These are phyloP conservation scores for Cheiracanthium punctorium DNA, from an alignment of 2,888 invertebrate species.

Conservation along the genomic window DNA sequence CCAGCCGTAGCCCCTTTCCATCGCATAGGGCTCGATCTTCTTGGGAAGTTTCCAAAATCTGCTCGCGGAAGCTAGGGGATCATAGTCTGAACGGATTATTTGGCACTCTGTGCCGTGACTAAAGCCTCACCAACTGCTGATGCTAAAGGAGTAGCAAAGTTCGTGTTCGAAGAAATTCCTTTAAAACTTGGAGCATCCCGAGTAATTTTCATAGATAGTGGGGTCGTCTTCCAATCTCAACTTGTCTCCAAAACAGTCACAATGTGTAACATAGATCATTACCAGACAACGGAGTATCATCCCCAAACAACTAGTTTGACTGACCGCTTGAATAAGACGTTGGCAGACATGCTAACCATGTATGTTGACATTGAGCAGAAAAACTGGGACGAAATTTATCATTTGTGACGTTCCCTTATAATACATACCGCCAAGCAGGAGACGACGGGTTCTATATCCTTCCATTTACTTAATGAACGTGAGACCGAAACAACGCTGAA, in stretches of 20 bases:
- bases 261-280: neutral
- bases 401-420: neutral
- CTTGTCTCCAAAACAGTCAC: neutral
- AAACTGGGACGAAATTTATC: neutral
- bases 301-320: no score
- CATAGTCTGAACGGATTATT: slow-evolving; percentile 61
- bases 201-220: slow-evolving; percentile 69
- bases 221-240: slow-evolving; percentile 15
- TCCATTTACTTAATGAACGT: neutral
- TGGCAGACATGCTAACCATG: neutral
- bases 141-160: slow-evolving; percentile 37
- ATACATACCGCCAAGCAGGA: neutral
- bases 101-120: neutral
- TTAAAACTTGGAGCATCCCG: slow-evolving; percentile 66
- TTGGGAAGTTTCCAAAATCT: slow-evolving; percentile 65
- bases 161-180: slow-evolving; percentile 69
- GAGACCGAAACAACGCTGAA: no score
- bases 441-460: neutral
- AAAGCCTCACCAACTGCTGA: slow-evolving; percentile 10
- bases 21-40: slow-evolving; percentile 59
- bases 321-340: no score
- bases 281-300: no score
- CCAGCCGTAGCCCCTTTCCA: slow-evolving; percentile 18
- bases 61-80: slow-evolving; percentile 61
- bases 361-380: neutral